phyloP scores from a whole-genome alignment of 2,113 vertebrate genomes.

The Oostethus manadensis region DNA sequence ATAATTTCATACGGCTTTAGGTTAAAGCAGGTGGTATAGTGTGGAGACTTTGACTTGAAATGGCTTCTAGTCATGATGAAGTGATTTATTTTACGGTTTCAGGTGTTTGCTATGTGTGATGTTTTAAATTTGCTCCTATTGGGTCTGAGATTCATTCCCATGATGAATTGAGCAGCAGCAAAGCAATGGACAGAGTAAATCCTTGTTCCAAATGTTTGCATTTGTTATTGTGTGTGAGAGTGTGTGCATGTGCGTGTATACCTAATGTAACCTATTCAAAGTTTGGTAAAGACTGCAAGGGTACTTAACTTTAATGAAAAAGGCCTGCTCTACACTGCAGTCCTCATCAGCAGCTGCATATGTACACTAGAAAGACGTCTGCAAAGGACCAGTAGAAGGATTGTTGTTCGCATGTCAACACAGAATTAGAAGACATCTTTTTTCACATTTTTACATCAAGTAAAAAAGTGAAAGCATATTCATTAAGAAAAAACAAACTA shows the following conservation, averaged over 20 bases:
- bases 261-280: constrained; percentile 29
- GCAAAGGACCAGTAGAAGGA: constrained; percentile 37
- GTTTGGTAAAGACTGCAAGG: constrained; percentile 36
- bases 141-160: constrained; percentile 49
- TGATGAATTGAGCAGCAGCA: constrained; percentile 47
- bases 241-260: background rate
- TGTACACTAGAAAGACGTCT: constrained; percentile 45
- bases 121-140: constrained; percentile 60
- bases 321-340: constrained; percentile 50
- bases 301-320: constrained; percentile 56
- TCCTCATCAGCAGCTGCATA: constrained; percentile 41
- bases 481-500: too few relatives aligned
- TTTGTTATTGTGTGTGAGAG: background rate
- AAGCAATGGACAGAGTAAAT: constrained; percentile 23
- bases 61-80: background rate
- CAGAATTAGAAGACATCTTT: background rate
- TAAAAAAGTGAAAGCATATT: too few relatives aligned
- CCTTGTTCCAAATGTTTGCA: constrained; percentile 28
- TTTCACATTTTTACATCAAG: too few relatives aligned
- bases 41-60: constrained; percentile 11
- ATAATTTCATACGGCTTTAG: constrained; percentile 39
- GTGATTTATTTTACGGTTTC: constrained; percentile 52
- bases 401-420: background rate
- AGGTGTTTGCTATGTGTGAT: constrained; percentile 27
- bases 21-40: constrained; percentile 17